These are phyloP conservation scores for Elgaria multicarinata DNA, from an alignment of 2,113 vertebrate genomes.

Conservation along the genomic window DNA sequence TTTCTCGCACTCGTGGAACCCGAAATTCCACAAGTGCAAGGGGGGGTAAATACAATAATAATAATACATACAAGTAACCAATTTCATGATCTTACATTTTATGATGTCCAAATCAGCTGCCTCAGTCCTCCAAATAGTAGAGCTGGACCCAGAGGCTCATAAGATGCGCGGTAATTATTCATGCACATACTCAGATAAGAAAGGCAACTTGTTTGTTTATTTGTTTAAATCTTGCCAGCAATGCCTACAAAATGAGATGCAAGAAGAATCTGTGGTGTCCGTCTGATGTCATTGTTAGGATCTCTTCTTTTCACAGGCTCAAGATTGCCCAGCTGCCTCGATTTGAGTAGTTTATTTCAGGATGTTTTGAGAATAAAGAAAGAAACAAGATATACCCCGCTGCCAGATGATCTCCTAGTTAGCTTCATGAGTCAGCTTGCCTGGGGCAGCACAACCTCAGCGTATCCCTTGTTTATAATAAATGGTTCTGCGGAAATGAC, in stretches of 20 bases:
- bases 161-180: too few species aligned
- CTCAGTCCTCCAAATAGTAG: too few species aligned
- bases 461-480: not conserved
- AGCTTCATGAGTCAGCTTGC: not conserved
- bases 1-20: too few species aligned
- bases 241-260: fast-evolving
- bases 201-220: too few species aligned
- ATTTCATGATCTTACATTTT: too few species aligned
- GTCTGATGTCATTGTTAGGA: not conserved
- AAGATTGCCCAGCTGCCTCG: slow-evolving; percentile 26
- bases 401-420: slow-evolving; percentile 11
- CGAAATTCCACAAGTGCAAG: too few species aligned
- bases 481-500: fast-evolving
- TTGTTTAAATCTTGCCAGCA: not conserved
- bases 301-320: not conserved
- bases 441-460: not conserved
- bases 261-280: not conserved
- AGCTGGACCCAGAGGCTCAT: too few species aligned
- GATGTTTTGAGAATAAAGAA: slow-evolving; percentile 28
- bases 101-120: too few species aligned
- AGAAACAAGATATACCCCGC: slow-evolving; percentile 2
- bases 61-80: too few species aligned
- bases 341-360: slow-evolving; percentile 34
- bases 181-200: too few species aligned
- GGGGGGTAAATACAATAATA: too few species aligned